These are phyloP conservation scores for Solenopsis invicta DNA, from an alignment of 1,140 invertebrate genomes.

Conservation along the genomic window DNA sequence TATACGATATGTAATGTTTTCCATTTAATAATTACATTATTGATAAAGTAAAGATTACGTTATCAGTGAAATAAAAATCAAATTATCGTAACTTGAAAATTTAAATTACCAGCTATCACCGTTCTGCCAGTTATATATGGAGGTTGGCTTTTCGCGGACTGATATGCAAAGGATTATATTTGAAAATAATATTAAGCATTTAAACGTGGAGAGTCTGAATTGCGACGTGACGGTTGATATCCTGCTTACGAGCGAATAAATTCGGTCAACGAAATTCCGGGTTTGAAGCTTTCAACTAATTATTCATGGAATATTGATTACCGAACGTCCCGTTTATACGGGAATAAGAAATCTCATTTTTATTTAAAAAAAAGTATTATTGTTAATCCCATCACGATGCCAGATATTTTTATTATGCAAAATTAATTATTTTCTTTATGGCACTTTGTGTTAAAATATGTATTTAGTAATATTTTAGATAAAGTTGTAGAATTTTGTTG, in stretches of 20 bases:
- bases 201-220: background rate
- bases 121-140: background rate
- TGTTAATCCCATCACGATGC: background rate
- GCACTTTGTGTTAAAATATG: background rate
- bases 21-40: background rate
- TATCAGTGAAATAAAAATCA: background rate
- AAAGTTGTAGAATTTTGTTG: conserved; percentile 24
- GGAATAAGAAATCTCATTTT: background rate
- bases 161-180: conserved; percentile 46
- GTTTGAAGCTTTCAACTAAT: conserved; percentile 25
- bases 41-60: too few species aligned
- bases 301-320: conserved; percentile 50
- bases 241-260: conserved; percentile 13
- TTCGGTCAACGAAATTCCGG: background rate
- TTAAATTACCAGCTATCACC: background rate
- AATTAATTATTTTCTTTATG: conserved; percentile 10
- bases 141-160: background rate
- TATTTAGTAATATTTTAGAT: background rate
- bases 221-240: conserved; percentile 21
- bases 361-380: conserved; percentile 14
- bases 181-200: conserved; percentile 48
- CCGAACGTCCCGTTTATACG: conserved; percentile 12
- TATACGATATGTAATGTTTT: background rate
- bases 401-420: background rate
- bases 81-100: background rate